phyloP scores from a whole-genome alignment of 2,113 vertebrate genomes.

The Seriola dumerili region DNA sequence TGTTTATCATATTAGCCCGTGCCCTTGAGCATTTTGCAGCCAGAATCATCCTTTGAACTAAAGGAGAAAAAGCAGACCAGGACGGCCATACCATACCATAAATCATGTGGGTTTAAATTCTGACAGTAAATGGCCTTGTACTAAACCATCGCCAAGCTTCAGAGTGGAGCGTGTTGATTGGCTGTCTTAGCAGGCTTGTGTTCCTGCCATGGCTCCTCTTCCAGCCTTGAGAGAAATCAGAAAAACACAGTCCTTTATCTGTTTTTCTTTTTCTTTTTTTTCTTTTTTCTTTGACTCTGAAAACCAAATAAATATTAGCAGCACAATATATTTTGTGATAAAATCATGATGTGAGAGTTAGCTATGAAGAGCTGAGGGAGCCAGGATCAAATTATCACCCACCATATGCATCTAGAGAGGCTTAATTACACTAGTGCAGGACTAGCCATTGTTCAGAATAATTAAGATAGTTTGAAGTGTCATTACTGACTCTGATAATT shows the following conservation, averaged over 20 bases:
- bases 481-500: slow-evolving; percentile 58
- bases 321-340: slow-evolving; percentile 4
- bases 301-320: slow-evolving; percentile 32
- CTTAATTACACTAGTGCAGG: slow-evolving; percentile 61
- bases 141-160: slow-evolving; percentile 52
- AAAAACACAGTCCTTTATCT: not conserved
- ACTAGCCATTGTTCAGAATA: slow-evolving; percentile 62
- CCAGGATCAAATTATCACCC: slow-evolving; percentile 48
- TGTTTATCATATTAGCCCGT: slow-evolving; percentile 79
- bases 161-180: slow-evolving; percentile 42
- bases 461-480: slow-evolving; percentile 66
- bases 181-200: slow-evolving; percentile 19
- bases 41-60: slow-evolving; percentile 76
- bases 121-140: slow-evolving; percentile 67
- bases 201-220: slow-evolving; percentile 9
- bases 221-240: slow-evolving; percentile 23
- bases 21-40: slow-evolving; percentile 73
- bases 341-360: slow-evolving; percentile 31
- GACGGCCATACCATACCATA: slow-evolving; percentile 49
- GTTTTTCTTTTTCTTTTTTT: not conserved
- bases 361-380: slow-evolving; percentile 15
- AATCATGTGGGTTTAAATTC: slow-evolving; percentile 71
- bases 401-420: slow-evolving; percentile 44
- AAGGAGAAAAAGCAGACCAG: slow-evolving; percentile 53
- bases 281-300: slow-evolving; percentile 6